Evolutionary conservation across 2,113 vertebrate genomes (phyloP).

Genomic region (Phaethornis superciliosus): DNA sequence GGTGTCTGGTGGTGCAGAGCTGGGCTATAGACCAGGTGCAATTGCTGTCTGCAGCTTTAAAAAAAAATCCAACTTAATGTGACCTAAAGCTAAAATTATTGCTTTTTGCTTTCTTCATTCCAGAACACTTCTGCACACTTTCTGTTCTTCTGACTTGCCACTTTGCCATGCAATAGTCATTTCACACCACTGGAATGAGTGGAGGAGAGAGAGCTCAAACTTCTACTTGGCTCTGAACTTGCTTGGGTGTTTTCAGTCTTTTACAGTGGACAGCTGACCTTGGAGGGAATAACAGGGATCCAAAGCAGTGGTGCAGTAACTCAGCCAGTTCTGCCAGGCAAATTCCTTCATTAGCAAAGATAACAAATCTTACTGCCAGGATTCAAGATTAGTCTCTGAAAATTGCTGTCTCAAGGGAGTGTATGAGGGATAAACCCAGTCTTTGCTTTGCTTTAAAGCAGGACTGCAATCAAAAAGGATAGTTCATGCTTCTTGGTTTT

Average conservation of each 20-base stretch:
- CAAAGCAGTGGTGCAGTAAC: background rate
- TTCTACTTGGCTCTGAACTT: background rate
- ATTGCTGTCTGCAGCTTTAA: background rate
- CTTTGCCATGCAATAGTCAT: background rate
- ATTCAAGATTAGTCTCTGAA: background rate
- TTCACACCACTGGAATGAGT: background rate
- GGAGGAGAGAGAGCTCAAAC: background rate
- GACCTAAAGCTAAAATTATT: background rate
- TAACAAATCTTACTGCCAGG: background rate
- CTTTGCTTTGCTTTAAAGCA: background rate
- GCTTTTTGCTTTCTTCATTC: background rate
- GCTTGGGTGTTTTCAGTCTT: background rate
- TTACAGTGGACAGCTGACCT: background rate
- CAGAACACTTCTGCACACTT: accelerated
- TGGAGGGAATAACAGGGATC: background rate
- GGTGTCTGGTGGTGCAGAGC: background rate
- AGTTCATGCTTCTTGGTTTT: background rate
- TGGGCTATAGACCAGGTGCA: background rate
- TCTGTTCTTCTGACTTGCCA: background rate
- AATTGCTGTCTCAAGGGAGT: background rate
- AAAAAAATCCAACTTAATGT: background rate
- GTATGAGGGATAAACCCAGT: accelerated
- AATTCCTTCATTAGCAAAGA: background rate
- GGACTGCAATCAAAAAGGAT: background rate
- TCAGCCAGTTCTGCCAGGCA: background rate